Evolutionary conservation across 2,888 invertebrate species (phyloP).

Genomic region (Ceraclea dissimilis): DNA sequence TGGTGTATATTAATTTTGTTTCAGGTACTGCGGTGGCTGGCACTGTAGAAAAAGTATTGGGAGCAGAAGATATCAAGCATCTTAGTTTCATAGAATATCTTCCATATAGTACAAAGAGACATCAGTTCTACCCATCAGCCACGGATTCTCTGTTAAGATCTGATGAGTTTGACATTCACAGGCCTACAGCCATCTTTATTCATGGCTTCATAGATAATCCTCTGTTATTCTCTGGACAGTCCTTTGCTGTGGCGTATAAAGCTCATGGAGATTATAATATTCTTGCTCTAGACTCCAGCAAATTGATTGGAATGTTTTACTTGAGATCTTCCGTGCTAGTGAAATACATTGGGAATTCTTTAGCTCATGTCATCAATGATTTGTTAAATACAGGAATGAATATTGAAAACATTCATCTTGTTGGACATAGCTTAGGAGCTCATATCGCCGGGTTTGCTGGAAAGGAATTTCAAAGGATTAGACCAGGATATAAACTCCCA

Average conservation of each 20-base stretch:
- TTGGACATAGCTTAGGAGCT: conserved; percentile 26
- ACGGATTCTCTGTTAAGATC: no score
- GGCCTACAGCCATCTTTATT: conserved; percentile 16
- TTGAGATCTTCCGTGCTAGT: conserved; percentile 11
- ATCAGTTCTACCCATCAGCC: no score
- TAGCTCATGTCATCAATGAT: conserved; percentile 8
- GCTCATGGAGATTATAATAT: conserved; percentile 17
- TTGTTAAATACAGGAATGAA: conserved; percentile 9
- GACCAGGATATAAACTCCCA: conserved; percentile 10
- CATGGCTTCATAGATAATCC: conserved; percentile 20
- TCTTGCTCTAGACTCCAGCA: conserved; percentile 17
- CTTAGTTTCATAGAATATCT: no score
- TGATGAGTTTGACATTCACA: background rate
- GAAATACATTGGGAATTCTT: conserved; percentile 16
- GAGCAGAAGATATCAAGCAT: no score
- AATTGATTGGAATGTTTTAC: conserved; percentile 14
- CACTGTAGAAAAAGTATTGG: no score
- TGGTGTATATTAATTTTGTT: no score
- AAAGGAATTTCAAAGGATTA: conserved; percentile 16
- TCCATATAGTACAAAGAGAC: no score
- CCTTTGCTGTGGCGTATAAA: conserved; percentile 12
- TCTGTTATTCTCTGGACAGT: conserved; percentile 9
- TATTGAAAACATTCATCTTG: conserved; percentile 17
- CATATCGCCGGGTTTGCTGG: conserved; percentile 23
- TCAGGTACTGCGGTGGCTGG: no score